phyloP scores from a whole-genome alignment of 2,797 vertebrate genomes.

The Sarcoramphus papa region DNA sequence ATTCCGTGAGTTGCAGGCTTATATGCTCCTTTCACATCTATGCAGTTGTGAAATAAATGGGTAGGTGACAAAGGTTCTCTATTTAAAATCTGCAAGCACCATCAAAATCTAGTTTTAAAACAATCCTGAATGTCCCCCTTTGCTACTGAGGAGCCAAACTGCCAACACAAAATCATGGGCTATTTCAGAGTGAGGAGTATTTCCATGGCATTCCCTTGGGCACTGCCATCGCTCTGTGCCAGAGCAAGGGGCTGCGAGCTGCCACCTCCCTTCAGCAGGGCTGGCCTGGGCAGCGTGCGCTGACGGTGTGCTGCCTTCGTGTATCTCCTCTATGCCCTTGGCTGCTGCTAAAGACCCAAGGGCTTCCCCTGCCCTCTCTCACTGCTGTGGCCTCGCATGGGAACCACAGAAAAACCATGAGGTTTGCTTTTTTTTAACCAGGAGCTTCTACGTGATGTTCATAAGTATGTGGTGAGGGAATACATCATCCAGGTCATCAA shows the following conservation, averaged over 20 bases:
- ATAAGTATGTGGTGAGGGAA: conserved; percentile 78
- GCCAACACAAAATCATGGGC: not conserved
- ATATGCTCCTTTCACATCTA: not conserved
- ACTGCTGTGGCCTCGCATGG: not conserved
- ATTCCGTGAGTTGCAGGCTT: not conserved
- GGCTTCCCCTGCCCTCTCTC: not conserved
- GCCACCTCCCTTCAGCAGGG: not conserved
- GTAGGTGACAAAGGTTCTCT: not conserved
- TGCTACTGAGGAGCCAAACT: not conserved
- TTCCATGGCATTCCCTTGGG: not conserved
- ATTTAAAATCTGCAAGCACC: not conserved
- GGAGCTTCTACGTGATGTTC: conserved; percentile 76
- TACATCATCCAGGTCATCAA: conserved; percentile 84
- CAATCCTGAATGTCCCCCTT: not conserved
- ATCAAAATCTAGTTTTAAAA: not conserved
- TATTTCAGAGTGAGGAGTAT: not conserved
- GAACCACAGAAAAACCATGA: not conserved
- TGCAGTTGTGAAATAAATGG: not conserved
- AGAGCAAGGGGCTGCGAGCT: not conserved
- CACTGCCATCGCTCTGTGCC: not conserved
- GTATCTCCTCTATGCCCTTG: not conserved
- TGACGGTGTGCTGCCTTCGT: not conserved
- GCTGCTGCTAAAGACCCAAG: not conserved
- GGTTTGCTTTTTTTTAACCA: conserved; percentile 37
- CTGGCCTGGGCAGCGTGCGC: not conserved